These are phyloP conservation scores for Ephestia elutella DNA, from an alignment of 1,140 invertebrate genomes.

Conservation along the genomic window DNA sequence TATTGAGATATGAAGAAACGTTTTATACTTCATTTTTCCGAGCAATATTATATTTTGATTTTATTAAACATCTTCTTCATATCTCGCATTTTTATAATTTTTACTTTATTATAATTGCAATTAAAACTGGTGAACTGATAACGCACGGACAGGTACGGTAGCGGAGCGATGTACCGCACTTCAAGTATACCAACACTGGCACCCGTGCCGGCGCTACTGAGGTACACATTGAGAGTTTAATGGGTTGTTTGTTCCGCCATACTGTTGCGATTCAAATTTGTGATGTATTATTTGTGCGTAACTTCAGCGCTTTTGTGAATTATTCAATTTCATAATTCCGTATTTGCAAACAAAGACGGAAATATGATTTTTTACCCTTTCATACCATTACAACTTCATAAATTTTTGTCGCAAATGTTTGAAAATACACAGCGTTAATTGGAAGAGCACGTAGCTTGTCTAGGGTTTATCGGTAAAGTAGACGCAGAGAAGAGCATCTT, in stretches of 20 bases:
- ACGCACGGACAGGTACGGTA: conserved; percentile 67
- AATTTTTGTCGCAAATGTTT: conserved; percentile 2
- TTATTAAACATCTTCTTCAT: conserved; percentile 7
- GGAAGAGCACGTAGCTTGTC: conserved; percentile 27
- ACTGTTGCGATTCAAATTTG: conserved; percentile 39
- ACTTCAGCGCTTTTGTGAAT: background rate
- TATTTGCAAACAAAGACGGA: background rate
- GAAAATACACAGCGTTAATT: conserved; percentile 18
- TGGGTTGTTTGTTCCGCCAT: conserved; percentile 35
- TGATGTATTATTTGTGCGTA: background rate
- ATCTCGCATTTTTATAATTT: conserved; percentile 1
- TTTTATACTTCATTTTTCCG: no score
- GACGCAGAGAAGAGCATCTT: conserved; percentile 23
- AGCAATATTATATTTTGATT: no score
- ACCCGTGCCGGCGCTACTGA: conserved; percentile 82
- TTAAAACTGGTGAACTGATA: conserved; percentile 29
- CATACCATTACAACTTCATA: background rate
- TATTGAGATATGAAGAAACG: background rate
- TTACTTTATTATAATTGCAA: conserved; percentile 7
- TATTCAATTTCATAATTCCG: background rate
- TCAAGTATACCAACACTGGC: conserved; percentile 90
- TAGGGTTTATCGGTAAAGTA: conserved; percentile 21
- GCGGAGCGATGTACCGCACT: conserved; percentile 85
- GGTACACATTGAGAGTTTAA: conserved; percentile 77
- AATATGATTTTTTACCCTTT: background rate